Evolutionary conservation across 2,113 vertebrate species (phyloP), one percentile per base, ranked within the genome.

Genomic region (Neodon shergylaensis): DNA sequence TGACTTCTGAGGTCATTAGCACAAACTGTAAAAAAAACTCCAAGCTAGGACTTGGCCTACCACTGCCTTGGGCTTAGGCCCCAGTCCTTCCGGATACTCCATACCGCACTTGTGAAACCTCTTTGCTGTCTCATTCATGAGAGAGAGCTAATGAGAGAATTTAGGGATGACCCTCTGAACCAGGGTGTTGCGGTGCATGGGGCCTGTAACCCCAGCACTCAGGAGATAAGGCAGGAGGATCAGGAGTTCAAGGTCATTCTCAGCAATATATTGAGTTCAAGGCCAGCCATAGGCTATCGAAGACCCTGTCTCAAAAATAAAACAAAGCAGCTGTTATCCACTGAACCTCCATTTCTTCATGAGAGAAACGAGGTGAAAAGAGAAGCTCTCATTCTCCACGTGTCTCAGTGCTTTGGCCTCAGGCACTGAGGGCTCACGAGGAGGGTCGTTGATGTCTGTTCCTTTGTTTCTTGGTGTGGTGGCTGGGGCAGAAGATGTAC

Each of bases 391-490:
- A 58, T 36, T 47, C 61, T 92, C 44, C 19, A 36, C 1, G 0
- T 39, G 24, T 44, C 0, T 44, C 36, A 73, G 11, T n/a, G 36
- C 54, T 49, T 21, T 44, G 42, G 61, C 58, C 58, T 91, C 17
- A 79, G 54, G 52, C 77, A 13, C 81, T 44, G 22, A 13, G 63
- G 44, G 65, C 52, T 44, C 68, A 65, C 72, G 65, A 61, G 24
- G 65, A 61, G 24, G 54, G 58, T 84, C 74, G 95, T 97, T 79
- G 36, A 84, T 96, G 84, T 90, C 86, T 52, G 83, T 95, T 90
- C 94, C 96, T 97, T 92, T 31, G 89, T 81, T 97, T 97, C 90
- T 92, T 66, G 39, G 84, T 0, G 4, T 97, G 90, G 96, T 96
- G 94, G 0, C 96, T 96, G 66, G 89, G 14, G 12, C 8, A 22